Evolutionary conservation across 2,797 vertebrate genomes (phyloP).

Genomic region (Gymnothorax javanicus): DNA sequence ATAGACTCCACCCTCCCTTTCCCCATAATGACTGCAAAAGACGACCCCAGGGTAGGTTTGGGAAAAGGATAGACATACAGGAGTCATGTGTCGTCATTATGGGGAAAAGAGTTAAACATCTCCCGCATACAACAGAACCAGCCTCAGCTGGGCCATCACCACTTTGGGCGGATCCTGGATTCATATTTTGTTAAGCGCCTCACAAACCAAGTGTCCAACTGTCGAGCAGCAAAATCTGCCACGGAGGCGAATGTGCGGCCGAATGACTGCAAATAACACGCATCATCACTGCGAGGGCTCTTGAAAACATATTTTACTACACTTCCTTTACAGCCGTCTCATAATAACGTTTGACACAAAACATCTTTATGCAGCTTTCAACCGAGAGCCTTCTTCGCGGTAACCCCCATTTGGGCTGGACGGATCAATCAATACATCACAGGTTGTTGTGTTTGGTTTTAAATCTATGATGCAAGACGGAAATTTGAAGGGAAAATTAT

Average conservation of each 20-base stretch:
- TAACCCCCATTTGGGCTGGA: background rate
- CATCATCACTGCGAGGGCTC: background rate
- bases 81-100: no score
- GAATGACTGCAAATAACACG: background rate
- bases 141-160: background rate
- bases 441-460: conserved; percentile 1
- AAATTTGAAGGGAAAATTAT: background rate
- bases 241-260: background rate
- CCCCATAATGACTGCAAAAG: no score
- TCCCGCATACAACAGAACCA: background rate
- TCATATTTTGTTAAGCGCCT: background rate
- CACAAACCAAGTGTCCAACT: background rate
- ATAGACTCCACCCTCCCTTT: no score
- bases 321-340: background rate
- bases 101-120: background rate
- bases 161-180: background rate
- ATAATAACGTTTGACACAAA: background rate
- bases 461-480: background rate
- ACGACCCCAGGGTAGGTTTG: no score
- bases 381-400: background rate
- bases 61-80: no score
- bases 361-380: background rate
- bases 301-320: background rate
- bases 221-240: background rate
- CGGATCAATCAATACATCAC: background rate